phyloP scores from a whole-genome alignment of 2,113 vertebrate genomes.

The Gyps fulvus region DNA sequence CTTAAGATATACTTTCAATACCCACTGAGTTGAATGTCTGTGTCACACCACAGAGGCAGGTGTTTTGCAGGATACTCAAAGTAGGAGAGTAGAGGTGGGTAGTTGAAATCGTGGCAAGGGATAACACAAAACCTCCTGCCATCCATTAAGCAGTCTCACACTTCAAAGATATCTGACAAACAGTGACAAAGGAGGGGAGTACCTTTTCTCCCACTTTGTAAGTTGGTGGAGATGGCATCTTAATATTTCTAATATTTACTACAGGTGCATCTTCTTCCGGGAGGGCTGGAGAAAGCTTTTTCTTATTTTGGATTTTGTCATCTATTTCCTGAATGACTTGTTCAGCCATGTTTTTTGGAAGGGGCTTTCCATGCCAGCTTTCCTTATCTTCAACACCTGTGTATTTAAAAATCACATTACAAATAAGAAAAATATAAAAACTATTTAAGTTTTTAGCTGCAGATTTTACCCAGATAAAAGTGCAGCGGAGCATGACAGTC shows the following conservation, averaged over 20 bases:
- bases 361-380: constrained; percentile 91
- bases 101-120: background rate
- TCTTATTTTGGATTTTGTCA: constrained; percentile 85
- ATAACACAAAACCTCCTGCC: background rate
- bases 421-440: background rate
- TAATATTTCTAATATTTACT: constrained; percentile 85
- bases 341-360: constrained; percentile 92
- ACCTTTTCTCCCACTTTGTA: constrained; percentile 96
- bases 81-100: background rate
- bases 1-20: background rate
- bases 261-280: constrained; percentile 86
- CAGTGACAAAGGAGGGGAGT: background rate
- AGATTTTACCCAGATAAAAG: background rate
- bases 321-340: constrained; percentile 85
- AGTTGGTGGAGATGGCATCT: constrained; percentile 87
- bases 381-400: constrained; percentile 91
- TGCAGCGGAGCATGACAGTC: background rate
- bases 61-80: background rate
- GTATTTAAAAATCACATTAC: background rate
- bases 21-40: background rate
- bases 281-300: constrained; percentile 84
- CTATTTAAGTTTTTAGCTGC: background rate
- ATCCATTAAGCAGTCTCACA: background rate
- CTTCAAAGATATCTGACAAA: background rate
- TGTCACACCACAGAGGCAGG: background rate